Conservation (phyloP, 2,888 invertebrate species). For the Drosophila borealis region DNA sequence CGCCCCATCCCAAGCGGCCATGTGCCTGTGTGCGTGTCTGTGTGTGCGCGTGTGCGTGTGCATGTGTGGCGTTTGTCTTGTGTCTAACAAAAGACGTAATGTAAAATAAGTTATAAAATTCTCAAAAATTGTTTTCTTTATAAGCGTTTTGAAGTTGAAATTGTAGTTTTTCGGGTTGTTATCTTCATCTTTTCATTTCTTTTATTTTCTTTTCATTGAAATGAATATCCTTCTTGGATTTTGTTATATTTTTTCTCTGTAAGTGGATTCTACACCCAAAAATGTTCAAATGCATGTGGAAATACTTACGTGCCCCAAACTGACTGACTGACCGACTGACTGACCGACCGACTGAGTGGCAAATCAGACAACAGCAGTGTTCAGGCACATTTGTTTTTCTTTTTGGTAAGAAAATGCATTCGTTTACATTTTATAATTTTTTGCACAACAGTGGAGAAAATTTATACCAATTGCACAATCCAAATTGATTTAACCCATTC, state of each 20-base stretch:
- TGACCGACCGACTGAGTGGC: slow-evolving; percentile 14
- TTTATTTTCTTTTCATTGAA: slow-evolving; percentile 14
- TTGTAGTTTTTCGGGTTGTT: slow-evolving; percentile 70
- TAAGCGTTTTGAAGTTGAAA: slow-evolving; percentile 81
- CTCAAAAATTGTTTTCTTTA: slow-evolving; percentile 76
- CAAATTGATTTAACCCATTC: slow-evolving; percentile 44
- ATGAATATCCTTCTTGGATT: slow-evolving; percentile 8
- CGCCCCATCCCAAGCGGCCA: slow-evolving; percentile 52
- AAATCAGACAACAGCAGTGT: slow-evolving; percentile 25
- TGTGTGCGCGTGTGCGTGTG: too few species aligned
- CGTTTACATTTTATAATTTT: slow-evolving; percentile 56
- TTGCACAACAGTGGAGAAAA: slow-evolving; percentile 76
- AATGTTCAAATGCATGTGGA: slow-evolving; percentile 70
- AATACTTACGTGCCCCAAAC: slow-evolving; percentile 62
- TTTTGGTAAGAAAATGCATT: slow-evolving; percentile 68
- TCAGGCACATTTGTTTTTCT: slow-evolving; percentile 45
- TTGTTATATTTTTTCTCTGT: slow-evolving; percentile 19
- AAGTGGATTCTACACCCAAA: slow-evolving; percentile 59
- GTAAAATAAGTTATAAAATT: slow-evolving; percentile 74
- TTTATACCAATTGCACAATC: slow-evolving; percentile 80
- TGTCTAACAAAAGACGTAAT: slow-evolving; percentile 64
- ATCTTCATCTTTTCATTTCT: slow-evolving; percentile 6
- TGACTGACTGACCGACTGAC: slow-evolving; percentile 30
- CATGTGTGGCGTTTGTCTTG: slow-evolving; percentile 40
- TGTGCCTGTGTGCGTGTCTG: background rate